Base-by-base conservation (phyloP, 2,888 invertebrate genomes). In the Yponomeuta malinellus region DNA sequence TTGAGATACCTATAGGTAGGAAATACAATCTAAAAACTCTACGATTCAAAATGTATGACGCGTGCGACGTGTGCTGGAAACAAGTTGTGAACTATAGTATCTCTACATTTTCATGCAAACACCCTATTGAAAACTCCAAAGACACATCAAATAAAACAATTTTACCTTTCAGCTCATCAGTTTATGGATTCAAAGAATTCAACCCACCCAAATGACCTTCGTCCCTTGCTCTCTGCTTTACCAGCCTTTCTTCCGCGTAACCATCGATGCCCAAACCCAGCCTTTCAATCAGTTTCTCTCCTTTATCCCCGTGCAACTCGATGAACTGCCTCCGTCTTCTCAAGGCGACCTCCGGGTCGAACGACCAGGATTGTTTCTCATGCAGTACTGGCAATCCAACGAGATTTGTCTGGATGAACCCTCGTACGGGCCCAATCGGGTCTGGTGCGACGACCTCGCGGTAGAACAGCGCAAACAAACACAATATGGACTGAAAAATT, bases 191-290 rank as follows among this genome's bases (percentile, higher is more conserved):
- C 73, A 78, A 84, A 73, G 78, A 80, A 78, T 93, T 93, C 63
- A 88, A 79, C 23, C 94, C 94, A 5, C 93, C 93, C 48, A 94
- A 83, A 85, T 94, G 93, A 0, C 94, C 94, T 71, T 89, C 86
- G 76, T 95, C 95, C 72, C 95, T 85, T 48, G 81, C 75, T 73
- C 84, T 84, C 76, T 95, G 95, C 71, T 87, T 80, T 23, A 75
- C 79, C 48, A 94, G 77, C 71, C 94, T 85, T 74, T 94, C 91
- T 48, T 93, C 86, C 59, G 93, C 93, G n/a, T 87, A 90, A 0
- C 95, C 95, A 79, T 95, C 95, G 29, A 89, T 83, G 0, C 95
- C 95, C 71, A 95, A 83, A 0, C 95, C 95, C 9, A 95, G 77
- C 74, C 94, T 89, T 77, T 94, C 95, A 9, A 96, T 95, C 10